Conservation (phyloP, 1,140 invertebrate genomes). For the Calliopsis andreniformis region DNA sequence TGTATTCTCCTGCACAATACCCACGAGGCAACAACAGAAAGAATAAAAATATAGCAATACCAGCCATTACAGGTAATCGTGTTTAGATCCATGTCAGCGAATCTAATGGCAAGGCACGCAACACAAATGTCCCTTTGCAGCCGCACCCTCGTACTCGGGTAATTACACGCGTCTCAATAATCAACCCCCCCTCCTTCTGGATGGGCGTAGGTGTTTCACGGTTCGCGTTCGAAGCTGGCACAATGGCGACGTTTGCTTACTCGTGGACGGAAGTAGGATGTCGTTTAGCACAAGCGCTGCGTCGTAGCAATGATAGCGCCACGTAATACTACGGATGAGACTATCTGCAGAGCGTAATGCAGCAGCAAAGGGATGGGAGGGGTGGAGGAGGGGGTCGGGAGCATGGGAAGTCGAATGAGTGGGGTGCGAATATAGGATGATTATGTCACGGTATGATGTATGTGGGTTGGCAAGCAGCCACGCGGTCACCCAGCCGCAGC, state of each 20-base stretch:
- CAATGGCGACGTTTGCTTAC: slow-evolving; percentile 43
- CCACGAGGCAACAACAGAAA: no score
- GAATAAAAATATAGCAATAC: no score
- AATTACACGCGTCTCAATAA: slow-evolving; percentile 3
- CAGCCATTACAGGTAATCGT: no score
- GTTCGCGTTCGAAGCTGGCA: slow-evolving; percentile 29
- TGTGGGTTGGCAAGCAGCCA: slow-evolving; percentile 68
- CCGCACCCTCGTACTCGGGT: not conserved
- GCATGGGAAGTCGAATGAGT: slow-evolving; percentile 66
- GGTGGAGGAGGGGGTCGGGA: slow-evolving; percentile 10
- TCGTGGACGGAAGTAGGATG: slow-evolving; percentile 48
- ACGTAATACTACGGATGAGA: slow-evolving; percentile 63
- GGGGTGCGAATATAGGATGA: slow-evolving; percentile 71
- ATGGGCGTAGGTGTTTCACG: slow-evolving; percentile 12
- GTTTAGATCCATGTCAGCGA: no score
- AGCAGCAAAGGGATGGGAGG: slow-evolving; percentile 52
- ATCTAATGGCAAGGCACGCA: not conserved
- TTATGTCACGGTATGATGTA: slow-evolving; percentile 73
- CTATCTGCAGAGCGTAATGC: slow-evolving; percentile 71
- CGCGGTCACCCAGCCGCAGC: slow-evolving; percentile 61
- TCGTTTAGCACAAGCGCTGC: slow-evolving; percentile 65
- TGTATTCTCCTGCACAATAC: no score
- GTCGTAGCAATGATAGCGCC: slow-evolving; percentile 64
- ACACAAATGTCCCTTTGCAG: not conserved
- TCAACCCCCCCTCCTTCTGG: not conserved